Base-by-base conservation (phyloP, 2,797 vertebrate genomes). In the Xenentodon cancila region DNA sequence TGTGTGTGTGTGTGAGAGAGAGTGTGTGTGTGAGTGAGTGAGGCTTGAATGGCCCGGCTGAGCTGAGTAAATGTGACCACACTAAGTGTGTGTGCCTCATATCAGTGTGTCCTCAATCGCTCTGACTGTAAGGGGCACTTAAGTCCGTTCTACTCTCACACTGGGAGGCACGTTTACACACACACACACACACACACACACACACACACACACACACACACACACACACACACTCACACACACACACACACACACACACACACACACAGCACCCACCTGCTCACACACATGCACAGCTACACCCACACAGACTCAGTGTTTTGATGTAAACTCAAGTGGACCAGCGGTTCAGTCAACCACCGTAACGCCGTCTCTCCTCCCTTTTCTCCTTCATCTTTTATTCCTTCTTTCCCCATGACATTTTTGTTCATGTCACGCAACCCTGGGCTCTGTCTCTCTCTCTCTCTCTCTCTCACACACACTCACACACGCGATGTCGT, bases 81-180 rank as follows among this genome's bases (percentile, higher is more conserved):
- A 56, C 76, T 87, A 89, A 91, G 83, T 90, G 83, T 90, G 83
- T 90, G 84, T 90, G 86, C 75, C 86, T 88, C 76, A 66, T 89
- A 91, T 91, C 88, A 91, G 90, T 88, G 88, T 89, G 90, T 87
- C 90, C 87, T 89, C 63, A 67, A 86, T 88, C 64, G 84, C 84
- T 87, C 81, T 84, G 68, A 88, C 86, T 90, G 88, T 89, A 90
- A 79, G 88, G 80, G 78, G 83, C 89, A 89, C 88, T 90, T 88
- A 84, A 90, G 76, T 67, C 77, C 74, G 80, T 80, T 86, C 85
- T 86, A 75, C 56, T 51, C 53, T 58, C 21, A 73, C 71, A 79
- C 77, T 48, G 34, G 75, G 78, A 77, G 80, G 73, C 72, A 80
- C 27, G 9, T 59, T 42, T 2, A 57, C 59, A 58, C 64, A 71